These are phyloP conservation scores for Mormyrus iriodes DNA, from an alignment of 2,113 vertebrate species.

Conservation along the genomic window DNA sequence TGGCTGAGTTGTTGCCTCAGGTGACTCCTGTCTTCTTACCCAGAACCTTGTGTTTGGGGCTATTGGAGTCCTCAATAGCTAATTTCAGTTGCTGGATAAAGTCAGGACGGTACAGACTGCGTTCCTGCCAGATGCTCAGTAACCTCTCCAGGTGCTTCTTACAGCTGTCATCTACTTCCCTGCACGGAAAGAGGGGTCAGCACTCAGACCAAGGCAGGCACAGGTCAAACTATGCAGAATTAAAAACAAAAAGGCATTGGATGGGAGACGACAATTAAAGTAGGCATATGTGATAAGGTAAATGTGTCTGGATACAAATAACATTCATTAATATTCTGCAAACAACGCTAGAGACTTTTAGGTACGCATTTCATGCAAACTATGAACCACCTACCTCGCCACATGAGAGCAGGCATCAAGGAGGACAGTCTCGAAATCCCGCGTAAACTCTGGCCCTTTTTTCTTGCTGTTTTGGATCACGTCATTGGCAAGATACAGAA, in stretches of 20 bases:
- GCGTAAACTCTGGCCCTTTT: conserved; percentile 94
- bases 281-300: neutral
- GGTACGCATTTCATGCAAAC: neutral
- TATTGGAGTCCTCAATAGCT: conserved; percentile 89
- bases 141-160: conserved; percentile 92
- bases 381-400: conserved; percentile 69
- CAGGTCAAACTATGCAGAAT: neutral
- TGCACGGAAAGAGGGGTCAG: conserved; percentile 39
- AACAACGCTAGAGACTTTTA: neutral
- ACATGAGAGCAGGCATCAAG: conserved; percentile 96
- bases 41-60: conserved; percentile 71
- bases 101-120: conserved; percentile 83
- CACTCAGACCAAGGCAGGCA: neutral
- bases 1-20: neutral
- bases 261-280: neutral
- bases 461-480: conserved; percentile 99
- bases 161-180: conserved; percentile 86
- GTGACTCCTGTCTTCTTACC: conserved; percentile 53
- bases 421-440: conserved; percentile 90
- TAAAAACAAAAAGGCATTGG: neutral
- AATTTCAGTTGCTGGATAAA: conserved; percentile 95
- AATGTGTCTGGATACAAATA: neutral
- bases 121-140: conserved; percentile 97
- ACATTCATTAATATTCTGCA: neutral
- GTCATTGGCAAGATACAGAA: conserved; percentile 94